Base-by-base conservation (phyloP, 2,113 vertebrate species). In the Alouatta palliata region DNA sequence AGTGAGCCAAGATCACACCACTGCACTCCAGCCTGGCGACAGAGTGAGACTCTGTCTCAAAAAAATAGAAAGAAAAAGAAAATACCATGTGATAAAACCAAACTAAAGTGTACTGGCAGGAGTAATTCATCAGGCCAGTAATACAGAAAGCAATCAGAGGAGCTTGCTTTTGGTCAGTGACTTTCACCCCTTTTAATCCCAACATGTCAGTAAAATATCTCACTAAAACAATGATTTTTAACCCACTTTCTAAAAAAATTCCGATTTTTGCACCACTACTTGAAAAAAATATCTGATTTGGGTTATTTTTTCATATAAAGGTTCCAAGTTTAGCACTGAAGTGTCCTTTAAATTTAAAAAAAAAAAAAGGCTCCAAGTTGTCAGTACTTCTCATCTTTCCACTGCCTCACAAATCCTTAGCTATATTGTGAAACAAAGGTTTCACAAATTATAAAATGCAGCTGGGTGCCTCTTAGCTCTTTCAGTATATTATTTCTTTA, bases 261-360 rank as follows among this genome's bases (percentile, higher is more conserved):
- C 54, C 47, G 30, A 61, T 82, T 95, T 90, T 94, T 92, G 35
- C 3, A 82, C 54, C 27, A 73, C 47, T 92, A 9, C 32, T 80
- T 47, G 21, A 13, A 37, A 58, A 83, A 89, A 45, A 1, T 71
- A 17, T 79, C 13, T 45, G 56, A 35, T 35, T 97, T 96, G 35
- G 66, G n/a, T 66, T 68, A 47, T 32, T 85, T 95, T 87, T 96
- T 79, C 13, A 25, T 86, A 66, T 71, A 71, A 89, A 91, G 35
- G 52, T 20, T 96, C 23, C 27, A 89, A 35, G 25, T 70, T 30
- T 52, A 52, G 52, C 52, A 52, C 52, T 17, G 16, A 17, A 52
- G 16, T 52, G 52, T 52, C 52, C 52, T 52, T 52, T 52, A 52
- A 52, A 52, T 52, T 52, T 49, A 47, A 47, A 47, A 47, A 17